Evolutionary conservation across 2,113 vertebrate genomes (phyloP).

Genomic region (Carettochelys insculpta): DNA sequence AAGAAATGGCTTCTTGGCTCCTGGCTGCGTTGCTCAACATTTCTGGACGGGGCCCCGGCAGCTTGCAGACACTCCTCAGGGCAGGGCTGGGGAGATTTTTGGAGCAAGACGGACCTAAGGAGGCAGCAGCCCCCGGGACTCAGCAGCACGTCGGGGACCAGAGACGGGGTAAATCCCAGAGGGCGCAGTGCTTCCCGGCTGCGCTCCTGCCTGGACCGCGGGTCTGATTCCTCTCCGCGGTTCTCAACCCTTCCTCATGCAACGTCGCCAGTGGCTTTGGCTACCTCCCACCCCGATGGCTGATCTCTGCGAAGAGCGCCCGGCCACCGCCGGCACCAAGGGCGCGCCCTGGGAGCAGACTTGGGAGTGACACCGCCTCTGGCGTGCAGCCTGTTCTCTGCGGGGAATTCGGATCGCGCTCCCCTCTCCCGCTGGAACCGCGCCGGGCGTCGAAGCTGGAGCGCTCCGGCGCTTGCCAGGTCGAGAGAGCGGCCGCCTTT

Average conservation of each 20-base stretch:
- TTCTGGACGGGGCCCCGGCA: slow-evolving; percentile 69
- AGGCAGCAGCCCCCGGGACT: background rate
- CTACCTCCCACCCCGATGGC: background rate
- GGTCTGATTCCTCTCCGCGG: background rate
- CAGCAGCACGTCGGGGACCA: background rate
- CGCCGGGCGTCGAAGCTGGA: background rate
- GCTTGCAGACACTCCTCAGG: slow-evolving; percentile 55
- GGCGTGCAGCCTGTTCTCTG: background rate
- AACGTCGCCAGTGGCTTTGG: background rate
- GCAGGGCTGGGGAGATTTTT: slow-evolving; percentile 53
- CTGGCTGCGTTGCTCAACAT: slow-evolving; percentile 71
- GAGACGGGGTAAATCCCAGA: background rate
- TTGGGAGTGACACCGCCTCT: background rate
- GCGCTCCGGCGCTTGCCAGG: background rate
- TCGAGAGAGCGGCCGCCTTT: background rate
- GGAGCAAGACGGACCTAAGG: background rate
- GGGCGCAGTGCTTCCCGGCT: background rate
- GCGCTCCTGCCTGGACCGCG: background rate
- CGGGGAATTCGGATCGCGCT: background rate
- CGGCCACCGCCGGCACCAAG: background rate
- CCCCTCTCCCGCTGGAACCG: background rate
- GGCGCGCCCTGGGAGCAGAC: background rate
- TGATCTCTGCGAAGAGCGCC: background rate
- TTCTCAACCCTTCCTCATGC: background rate
- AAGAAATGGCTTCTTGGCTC: slow-evolving; percentile 79